phyloP scores from a whole-genome alignment of 2,797 vertebrate genomes.

The Trichosurus vulpecula region DNA sequence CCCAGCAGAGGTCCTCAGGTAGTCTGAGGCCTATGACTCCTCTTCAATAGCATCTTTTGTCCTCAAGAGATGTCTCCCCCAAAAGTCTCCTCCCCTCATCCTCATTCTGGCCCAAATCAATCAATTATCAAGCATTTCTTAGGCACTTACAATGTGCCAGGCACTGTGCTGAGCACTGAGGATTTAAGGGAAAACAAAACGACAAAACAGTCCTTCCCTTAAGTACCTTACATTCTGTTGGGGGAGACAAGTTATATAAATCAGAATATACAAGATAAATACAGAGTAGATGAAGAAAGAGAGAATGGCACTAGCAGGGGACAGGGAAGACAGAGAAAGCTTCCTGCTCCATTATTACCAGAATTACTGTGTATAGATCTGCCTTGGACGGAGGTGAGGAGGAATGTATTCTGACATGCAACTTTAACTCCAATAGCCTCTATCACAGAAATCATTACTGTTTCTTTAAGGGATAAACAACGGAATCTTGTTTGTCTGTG shows the following conservation, averaged over 20 bases:
- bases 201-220: not conserved
- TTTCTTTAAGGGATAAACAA: not conserved
- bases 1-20: not conserved
- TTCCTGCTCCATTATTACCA: not conserved
- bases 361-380: not conserved
- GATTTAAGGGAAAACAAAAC: not conserved
- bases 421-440: not conserved
- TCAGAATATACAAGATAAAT: not conserved
- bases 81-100: not conserved
- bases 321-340: not conserved
- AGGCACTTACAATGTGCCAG: not conserved
- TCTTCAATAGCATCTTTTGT: not conserved
- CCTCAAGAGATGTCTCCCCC: not conserved
- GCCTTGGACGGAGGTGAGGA: not conserved
- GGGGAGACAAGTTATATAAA: not conserved
- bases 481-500: not conserved
- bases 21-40: not conserved
- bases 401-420: not conserved
- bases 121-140: not conserved
- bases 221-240: not conserved
- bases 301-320: not conserved
- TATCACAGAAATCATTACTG: not conserved
- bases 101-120: not conserved
- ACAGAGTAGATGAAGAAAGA: not conserved
- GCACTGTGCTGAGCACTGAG: not conserved